Base-by-base conservation (phyloP, 1,140 invertebrate genomes). In the Brachionus rubens region DNA sequence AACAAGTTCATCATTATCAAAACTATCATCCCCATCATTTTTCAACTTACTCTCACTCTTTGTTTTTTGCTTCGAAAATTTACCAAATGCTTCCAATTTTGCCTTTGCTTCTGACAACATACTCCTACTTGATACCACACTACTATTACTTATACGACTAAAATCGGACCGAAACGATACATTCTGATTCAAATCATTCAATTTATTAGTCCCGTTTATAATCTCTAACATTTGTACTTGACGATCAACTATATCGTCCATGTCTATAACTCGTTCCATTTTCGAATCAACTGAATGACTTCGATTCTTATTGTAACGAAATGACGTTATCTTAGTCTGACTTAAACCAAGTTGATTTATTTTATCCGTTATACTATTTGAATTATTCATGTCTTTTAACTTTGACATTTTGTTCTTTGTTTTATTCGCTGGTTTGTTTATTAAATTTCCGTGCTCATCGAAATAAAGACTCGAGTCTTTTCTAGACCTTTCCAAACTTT, bases 391-490 rank as follows among this genome's bases (percentile, higher is more conserved):
- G 24, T 65, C 59, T 41, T 65, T 65, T 14, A 65, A 10, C 12
- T 65, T 65, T 2, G 59, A 65, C 19, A 65, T 1, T 28, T 65
- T 65, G 12, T 19, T 28, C 10, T 21, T 65, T 16, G 40, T 24
- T 24, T 50, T 50, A 28, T 21, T 72, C 50, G 43, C 28, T 21
- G 26, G 46, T 21, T 30, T 48, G 16, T n/a, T 72, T 28, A 72
- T 72, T 14, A 72, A 28, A 72, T 72, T 72, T 9, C 68, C 68
- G 50, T 72, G 68, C 26, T 72, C 68, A n/a, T 72, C 68, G 6
- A 72, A 54, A 12, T 12, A 7, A 3, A 72, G 30, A 21, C 46
- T 54, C 1, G 30, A 40, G 46, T 72, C 68, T 33, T 72, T 72
- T 72, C 30, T 72, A 7, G 68, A 72, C 5, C 68, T 21, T 72